These are phyloP conservation scores for Rhincodon typus DNA, from an alignment of 2,797 vertebrate species.

Conservation along the genomic window DNA sequence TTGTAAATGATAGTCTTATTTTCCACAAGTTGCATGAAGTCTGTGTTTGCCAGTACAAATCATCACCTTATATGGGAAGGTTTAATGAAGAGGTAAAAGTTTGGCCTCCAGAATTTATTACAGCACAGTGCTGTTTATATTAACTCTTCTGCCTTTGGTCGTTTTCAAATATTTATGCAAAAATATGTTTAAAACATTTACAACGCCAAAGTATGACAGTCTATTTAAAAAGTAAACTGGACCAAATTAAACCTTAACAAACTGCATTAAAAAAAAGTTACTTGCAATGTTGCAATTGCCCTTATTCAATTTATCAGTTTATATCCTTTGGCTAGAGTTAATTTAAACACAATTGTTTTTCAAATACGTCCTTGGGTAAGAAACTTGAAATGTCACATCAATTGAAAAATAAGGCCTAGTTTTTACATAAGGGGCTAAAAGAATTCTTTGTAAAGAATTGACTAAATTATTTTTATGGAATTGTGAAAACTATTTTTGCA, in stretches of 20 bases:
- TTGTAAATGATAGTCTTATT: conserved; percentile 42
- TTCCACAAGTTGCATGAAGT: conserved; percentile 17
- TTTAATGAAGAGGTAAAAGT: conserved; percentile 54
- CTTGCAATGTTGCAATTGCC: neutral
- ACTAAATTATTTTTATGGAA: neutral
- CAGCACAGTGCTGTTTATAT: conserved; percentile 57
- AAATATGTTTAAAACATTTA: conserved; percentile 2
- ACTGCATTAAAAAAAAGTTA: neutral
- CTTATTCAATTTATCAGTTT: conserved; percentile 17
- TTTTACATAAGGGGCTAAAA: too few relatives aligned
- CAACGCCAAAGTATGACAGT: conserved; percentile 22
- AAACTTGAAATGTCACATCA: neutral
- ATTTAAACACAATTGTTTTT: conserved; percentile 18
- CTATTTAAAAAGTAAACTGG: conserved; percentile 16
- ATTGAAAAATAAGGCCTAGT: neutral
- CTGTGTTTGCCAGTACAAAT: conserved; percentile 49
- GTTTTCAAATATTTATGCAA: conserved; percentile 40
- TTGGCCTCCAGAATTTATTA: conserved; percentile 55
- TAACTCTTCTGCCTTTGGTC: conserved; percentile 48
- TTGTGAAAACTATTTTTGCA: neutral
- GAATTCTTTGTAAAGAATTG: neutral
- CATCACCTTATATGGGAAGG: conserved; percentile 61
- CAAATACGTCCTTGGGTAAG: neutral
- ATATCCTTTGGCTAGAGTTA: neutral
- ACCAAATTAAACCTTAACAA: conserved; percentile 12